phyloP scores from a whole-genome alignment of 2,888 invertebrate species.

The Napeogenes sylphis region DNA sequence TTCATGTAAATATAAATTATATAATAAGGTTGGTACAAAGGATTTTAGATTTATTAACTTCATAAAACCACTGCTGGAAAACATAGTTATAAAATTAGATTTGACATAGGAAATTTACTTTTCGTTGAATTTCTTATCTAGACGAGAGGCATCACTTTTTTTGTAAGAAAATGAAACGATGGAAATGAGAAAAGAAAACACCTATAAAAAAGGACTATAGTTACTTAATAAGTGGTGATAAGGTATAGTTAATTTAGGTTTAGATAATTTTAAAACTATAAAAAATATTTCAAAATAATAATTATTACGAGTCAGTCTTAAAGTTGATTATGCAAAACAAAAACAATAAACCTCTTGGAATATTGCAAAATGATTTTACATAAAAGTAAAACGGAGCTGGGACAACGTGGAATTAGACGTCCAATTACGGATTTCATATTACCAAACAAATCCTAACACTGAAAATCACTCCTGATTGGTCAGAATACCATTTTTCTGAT shows the following conservation, averaged over 20 bases:
- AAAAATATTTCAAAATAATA: too few relatives aligned
- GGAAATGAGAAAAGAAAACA: too few relatives aligned
- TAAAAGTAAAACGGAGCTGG: slow-evolving; percentile 12
- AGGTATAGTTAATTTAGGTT: too few relatives aligned
- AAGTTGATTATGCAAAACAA: background rate
- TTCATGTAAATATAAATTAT: slow-evolving; percentile 25
- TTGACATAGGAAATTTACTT: slow-evolving; percentile 16
- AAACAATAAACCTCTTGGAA: slow-evolving; percentile 17
- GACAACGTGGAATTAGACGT: slow-evolving; percentile 25
- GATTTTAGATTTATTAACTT: slow-evolving; percentile 20
- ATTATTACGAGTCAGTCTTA: too few relatives aligned
- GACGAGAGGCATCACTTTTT: background rate
- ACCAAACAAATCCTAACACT: slow-evolving; percentile 33
- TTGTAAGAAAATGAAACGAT: too few relatives aligned
- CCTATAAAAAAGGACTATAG: too few relatives aligned
- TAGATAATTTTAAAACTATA: too few relatives aligned
- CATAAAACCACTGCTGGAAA: slow-evolving; percentile 16
- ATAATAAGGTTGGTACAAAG: slow-evolving; percentile 9
- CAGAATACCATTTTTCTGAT: too few relatives aligned
- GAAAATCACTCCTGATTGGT: slow-evolving; percentile 38
- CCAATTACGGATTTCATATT: slow-evolving; percentile 40
- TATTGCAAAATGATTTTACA: slow-evolving; percentile 15
- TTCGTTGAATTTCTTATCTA: slow-evolving; percentile 11
- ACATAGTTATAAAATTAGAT: slow-evolving; percentile 20
- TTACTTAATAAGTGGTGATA: too few relatives aligned